Evolutionary conservation across 2,113 vertebrate species (phyloP).

Genomic region (Colinus virginianus): DNA sequence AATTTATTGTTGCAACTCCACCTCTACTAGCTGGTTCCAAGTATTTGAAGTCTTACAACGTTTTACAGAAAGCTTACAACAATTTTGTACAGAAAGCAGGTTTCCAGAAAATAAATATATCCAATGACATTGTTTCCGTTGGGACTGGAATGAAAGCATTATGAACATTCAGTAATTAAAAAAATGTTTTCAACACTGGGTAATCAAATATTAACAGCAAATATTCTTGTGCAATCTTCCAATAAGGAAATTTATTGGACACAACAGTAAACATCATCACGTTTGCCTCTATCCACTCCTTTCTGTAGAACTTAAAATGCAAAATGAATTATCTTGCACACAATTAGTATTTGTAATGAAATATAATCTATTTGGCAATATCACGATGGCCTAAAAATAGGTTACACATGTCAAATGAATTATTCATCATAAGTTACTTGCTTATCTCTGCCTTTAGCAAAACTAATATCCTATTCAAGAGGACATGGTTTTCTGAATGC

Average conservation of each 20-base stretch:
- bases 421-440: not conserved
- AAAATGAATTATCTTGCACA: not conserved
- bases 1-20: not conserved
- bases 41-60: not conserved
- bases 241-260: not conserved
- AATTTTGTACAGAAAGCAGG: not conserved
- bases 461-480: not conserved
- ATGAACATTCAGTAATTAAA: not conserved
- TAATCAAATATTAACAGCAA: not conserved
- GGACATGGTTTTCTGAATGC: conserved; percentile 27
- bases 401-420: not conserved
- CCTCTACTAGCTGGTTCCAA: not conserved
- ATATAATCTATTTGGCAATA: not conserved
- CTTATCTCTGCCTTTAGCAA: not conserved
- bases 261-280: not conserved
- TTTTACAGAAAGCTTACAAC: not conserved
- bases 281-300: not conserved
- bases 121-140: not conserved
- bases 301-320: not conserved
- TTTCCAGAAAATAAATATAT: not conserved
- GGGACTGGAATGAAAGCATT: not conserved
- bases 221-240: not conserved
- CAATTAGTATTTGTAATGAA: not conserved
- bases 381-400: not conserved
- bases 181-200: not conserved